These are phyloP conservation scores for Pterostichus niger DNA, from an alignment of 2,888 invertebrate species.

Conservation along the genomic window DNA sequence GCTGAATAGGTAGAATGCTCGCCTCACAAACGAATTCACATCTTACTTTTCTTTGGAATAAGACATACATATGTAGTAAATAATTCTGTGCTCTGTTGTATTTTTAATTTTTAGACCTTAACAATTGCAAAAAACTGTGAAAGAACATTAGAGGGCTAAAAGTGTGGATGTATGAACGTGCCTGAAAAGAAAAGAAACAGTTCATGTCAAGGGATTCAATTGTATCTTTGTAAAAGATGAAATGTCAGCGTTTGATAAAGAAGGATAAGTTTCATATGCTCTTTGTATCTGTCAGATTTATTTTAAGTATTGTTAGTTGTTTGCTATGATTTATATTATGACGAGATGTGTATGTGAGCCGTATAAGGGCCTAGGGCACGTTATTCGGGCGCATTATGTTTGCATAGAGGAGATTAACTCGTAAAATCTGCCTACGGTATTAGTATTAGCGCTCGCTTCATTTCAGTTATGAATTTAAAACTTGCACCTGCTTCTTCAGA, in stretches of 20 bases:
- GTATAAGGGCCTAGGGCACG: not conserved
- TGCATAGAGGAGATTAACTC: constrained; percentile 63
- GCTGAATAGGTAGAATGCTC: no score
- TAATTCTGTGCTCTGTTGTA: no score
- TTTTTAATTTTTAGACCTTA: no score
- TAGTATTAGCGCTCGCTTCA: constrained; percentile 50
- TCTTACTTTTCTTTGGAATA: no score
- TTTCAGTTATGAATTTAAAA: constrained; percentile 62
- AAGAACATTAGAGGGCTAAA: no score
- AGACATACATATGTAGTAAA: no score
- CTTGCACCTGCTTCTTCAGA: constrained; percentile 51
- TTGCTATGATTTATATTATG: constrained; percentile 40
- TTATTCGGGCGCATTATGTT: constrained; percentile 52
- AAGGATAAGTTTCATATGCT: constrained; percentile 38
- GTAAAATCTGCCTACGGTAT: constrained; percentile 62
- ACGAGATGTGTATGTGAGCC: constrained; percentile 33
- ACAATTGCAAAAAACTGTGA: not conserved
- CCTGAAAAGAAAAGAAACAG: constrained; percentile 10
- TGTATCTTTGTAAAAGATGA: constrained; percentile 12
- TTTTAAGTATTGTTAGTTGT: constrained; percentile 44
- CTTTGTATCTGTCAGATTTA: constrained; percentile 49
- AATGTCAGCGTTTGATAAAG: constrained; percentile 2
- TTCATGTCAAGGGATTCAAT: constrained; percentile 26
- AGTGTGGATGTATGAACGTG: constrained; percentile 4
- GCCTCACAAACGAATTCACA: no score